phyloP scores from a whole-genome alignment of 2,113 vertebrate species.

The Accipiter cooperii region DNA sequence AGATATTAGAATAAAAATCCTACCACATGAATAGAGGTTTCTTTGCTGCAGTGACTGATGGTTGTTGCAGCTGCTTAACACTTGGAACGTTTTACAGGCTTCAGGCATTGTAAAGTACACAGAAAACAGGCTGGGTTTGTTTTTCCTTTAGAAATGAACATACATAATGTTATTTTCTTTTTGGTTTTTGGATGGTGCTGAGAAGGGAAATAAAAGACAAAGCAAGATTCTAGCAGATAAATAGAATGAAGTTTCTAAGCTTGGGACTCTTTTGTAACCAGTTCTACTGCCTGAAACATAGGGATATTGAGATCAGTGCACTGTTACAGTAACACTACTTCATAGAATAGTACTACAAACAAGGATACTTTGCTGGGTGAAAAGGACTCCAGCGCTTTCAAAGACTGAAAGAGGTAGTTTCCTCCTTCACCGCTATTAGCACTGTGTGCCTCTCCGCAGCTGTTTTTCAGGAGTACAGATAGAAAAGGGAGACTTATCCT shows the following conservation, averaged over 20 bases:
- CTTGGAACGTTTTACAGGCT: background rate
- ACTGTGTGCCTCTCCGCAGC: background rate
- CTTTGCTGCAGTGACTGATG: background rate
- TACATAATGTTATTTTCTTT: background rate
- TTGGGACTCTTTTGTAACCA: background rate
- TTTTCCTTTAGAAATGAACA: background rate
- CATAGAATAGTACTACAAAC: background rate
- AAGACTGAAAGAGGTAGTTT: background rate
- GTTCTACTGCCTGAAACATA: background rate
- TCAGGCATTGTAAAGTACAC: background rate
- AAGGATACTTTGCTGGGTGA: background rate
- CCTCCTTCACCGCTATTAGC: background rate
- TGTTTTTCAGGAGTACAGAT: background rate
- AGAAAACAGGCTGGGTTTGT: background rate
- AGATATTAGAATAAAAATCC: background rate
- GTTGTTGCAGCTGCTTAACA: background rate
- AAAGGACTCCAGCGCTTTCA: background rate
- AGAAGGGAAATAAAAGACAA: background rate
- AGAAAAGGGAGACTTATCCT: background rate
- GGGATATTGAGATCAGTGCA: background rate
- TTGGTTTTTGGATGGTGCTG: background rate
- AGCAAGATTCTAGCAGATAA: background rate
- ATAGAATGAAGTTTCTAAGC: background rate
- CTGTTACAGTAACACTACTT: background rate
- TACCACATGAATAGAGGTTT: background rate